Conservation (phyloP, 2,113 vertebrate genomes). For the Anser brachyrhynchus region DNA sequence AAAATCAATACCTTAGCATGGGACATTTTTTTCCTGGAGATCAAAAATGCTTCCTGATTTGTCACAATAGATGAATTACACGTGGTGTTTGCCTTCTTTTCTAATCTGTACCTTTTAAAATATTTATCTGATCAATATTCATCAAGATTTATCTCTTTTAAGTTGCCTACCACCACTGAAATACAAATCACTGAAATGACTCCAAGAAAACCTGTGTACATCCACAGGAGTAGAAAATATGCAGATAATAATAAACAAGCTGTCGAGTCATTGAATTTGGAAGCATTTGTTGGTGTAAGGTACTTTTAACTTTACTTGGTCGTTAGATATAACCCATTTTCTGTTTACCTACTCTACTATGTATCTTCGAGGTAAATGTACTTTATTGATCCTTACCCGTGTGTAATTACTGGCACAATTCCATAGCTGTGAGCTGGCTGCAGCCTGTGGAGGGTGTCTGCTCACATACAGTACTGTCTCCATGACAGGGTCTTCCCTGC, state of each 20-base stretch:
- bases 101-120: slow-evolving; percentile 19
- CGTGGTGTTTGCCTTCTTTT: neutral
- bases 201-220: neutral
- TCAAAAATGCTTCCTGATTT: neutral
- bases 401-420: neutral
- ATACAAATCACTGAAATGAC: neutral
- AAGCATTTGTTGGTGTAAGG: neutral
- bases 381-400: neutral
- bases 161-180: neutral
- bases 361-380: neutral
- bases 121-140: slow-evolving; percentile 26
- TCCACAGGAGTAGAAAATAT: neutral
- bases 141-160: neutral
- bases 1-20: neutral
- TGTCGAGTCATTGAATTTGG: neutral
- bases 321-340: neutral
- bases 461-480: neutral
- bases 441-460: neutral
- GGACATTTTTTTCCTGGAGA: neutral
- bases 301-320: neutral
- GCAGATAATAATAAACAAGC: neutral
- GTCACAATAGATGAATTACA: neutral
- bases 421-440: neutral
- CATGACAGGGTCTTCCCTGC: neutral
- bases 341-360: neutral